A percentile compares a stretch with the other conserved stretches of the same genome.
Conservation (phyloP, 2,888 invertebrate genomes). For the Lottia gigantea region DNA sequence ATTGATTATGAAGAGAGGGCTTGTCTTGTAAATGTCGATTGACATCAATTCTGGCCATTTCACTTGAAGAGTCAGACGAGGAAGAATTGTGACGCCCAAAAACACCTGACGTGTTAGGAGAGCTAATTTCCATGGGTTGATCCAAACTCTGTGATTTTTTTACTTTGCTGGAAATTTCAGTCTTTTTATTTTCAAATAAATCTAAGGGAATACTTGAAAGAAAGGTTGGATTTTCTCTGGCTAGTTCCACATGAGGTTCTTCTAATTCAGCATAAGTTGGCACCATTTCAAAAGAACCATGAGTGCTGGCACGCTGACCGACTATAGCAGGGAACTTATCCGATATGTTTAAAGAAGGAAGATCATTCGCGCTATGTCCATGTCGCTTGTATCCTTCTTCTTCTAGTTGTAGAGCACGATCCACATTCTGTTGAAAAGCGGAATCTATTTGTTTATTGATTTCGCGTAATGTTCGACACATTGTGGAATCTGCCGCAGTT, state of each 20-base stretch:
- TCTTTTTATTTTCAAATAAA: constrained; percentile 14
- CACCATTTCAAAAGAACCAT: constrained; percentile 5
- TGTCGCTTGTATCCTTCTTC: constrained; percentile 25
- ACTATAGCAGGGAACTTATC: constrained; percentile 15
- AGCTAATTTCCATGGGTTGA: neutral
- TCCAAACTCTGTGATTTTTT: constrained; percentile 7
- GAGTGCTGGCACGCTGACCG: neutral
- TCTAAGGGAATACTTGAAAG: constrained; percentile 2
- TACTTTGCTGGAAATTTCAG: constrained; percentile 4
- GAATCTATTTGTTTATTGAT: constrained; percentile 59
- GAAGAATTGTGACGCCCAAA: neutral
- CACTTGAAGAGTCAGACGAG: neutral
- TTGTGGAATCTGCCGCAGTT: constrained; percentile 45
- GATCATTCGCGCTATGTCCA: constrained; percentile 14
- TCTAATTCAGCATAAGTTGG: neutral
- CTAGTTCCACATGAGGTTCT: constrained; percentile 5
- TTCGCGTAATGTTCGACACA: constrained; percentile 51
- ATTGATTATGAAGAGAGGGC: neutral
- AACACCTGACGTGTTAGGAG: neutral
- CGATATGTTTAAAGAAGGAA: constrained; percentile 24
- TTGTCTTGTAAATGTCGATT: neutral
- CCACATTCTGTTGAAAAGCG: constrained; percentile 50
- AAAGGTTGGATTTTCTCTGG: constrained; percentile 16
- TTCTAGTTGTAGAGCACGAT: constrained; percentile 29
- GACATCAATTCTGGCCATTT: neutral